Percentiles rank a stretch among this genome's conserved stretches.
These are phyloP conservation scores for Astyanax mexicanus DNA, from an alignment of 2,797 vertebrate species.

Conservation along the genomic window DNA sequence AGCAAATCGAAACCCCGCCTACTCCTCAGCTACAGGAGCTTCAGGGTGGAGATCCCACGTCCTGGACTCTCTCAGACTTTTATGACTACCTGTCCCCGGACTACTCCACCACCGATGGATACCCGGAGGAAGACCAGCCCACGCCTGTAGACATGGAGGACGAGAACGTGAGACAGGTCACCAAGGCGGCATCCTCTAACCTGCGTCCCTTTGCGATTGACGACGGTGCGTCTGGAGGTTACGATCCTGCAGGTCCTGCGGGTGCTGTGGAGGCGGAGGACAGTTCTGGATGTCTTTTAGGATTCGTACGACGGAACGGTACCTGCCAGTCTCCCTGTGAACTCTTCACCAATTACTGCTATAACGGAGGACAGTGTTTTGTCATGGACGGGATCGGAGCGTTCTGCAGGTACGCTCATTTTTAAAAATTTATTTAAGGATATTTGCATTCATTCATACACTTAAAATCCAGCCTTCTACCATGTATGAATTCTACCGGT, in stretches of 20 bases:
- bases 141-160: slow-evolving; percentile 70
- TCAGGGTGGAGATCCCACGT: slow-evolving; percentile 65
- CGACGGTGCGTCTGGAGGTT: slow-evolving; percentile 8
- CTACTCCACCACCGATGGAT: slow-evolving; percentile 82
- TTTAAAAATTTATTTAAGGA: too few species aligned
- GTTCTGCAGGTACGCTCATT: slow-evolving; percentile 76
- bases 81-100: slow-evolving; percentile 83
- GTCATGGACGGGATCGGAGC: slow-evolving; percentile 82
- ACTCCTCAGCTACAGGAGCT: slow-evolving; percentile 42
- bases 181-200: slow-evolving; percentile 29
- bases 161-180: slow-evolving; percentile 51
- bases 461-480: too few species aligned
- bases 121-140: slow-evolving; percentile 72
- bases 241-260: slow-evolving; percentile 7
- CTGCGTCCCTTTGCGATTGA: not conserved
- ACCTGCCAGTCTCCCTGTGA: slow-evolving; percentile 76
- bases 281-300: slow-evolving; percentile 34
- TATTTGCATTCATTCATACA: too few species aligned
- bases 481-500: too few species aligned
- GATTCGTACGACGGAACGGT: slow-evolving; percentile 48
- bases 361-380: slow-evolving; percentile 87
- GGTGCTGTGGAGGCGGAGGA: not conserved
- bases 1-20: slow-evolving; percentile 11
- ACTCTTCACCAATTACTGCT: slow-evolving; percentile 82
- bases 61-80: slow-evolving; percentile 77